phyloP scores from a whole-genome alignment of 2,113 vertebrate species.

The Lynx canadensis region DNA sequence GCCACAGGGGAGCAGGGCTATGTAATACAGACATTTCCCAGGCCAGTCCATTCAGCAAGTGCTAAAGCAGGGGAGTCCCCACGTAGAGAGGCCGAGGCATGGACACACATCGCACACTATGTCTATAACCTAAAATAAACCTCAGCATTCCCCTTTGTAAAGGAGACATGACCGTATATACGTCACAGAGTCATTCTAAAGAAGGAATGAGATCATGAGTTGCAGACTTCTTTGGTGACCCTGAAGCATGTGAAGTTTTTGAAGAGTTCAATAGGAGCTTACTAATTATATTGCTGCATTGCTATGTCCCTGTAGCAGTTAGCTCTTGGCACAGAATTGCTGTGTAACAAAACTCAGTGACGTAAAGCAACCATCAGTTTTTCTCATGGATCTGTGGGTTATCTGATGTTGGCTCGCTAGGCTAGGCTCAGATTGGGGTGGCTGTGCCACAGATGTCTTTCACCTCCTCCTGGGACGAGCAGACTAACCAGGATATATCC shows the following conservation, averaged over 20 bases:
- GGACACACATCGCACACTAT: not conserved
- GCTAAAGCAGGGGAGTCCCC: not conserved
- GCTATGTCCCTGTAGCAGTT: not conserved
- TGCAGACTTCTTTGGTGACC: not conserved
- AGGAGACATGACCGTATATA: not conserved
- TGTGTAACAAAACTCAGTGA: not conserved
- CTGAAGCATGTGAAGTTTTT: not conserved
- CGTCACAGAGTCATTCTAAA: not conserved
- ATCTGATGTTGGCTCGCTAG: not conserved
- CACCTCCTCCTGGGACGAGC: not conserved
- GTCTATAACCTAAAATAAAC: not conserved
- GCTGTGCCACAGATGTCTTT: not conserved
- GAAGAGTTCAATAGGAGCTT: not conserved
- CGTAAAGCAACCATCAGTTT: not conserved
- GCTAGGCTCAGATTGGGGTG: not conserved
- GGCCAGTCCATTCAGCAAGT: not conserved
- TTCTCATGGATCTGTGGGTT: not conserved
- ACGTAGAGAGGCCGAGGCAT: fast-evolving
- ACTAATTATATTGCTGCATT: not conserved
- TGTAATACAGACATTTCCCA: not conserved
- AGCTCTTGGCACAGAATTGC: not conserved
- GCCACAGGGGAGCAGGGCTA: not conserved
- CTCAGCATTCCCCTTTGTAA: not conserved
- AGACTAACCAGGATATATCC: too few species aligned
- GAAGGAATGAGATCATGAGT: not conserved